Base-by-base conservation (phyloP, 2,888 invertebrate genomes). In the Torymus tubicola region DNA sequence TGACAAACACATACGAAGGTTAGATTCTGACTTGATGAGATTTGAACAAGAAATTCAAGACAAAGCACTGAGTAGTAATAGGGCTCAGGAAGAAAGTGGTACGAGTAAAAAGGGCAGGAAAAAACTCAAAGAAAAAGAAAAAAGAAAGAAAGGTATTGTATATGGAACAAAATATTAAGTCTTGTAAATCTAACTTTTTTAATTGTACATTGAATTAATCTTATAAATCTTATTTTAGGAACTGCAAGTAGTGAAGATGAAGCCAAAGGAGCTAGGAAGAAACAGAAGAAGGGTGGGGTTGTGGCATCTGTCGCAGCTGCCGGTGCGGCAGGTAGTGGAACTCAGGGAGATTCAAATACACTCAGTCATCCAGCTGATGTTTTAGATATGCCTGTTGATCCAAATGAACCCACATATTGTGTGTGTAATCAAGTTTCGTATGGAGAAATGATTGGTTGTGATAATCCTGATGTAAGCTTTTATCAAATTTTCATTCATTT, bases 391-490 rank as follows among this genome's bases (percentile, higher is more conserved):
- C 96, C 96, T 0, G 96, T 96, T 0, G 96, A 99, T 93, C 99
- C 99, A 0, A 99, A 99, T 89, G 99, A 99, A 90, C 99, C 99
- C 0, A 99, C 98, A 0, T 99, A 99, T 90, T 99, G 99, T 90
- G 92, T 98, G 58, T 99, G 99, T 89, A 98, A 99, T 91, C 99
- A 99, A 93, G 96, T 96, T 70, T 98, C 98, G 3, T 98, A 97
- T 87, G 98, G 98, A 77, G 97, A 98, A 92, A 98, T 98, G 98
- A 97, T 98, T 88, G 97, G 96, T 83, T 98, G 98, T 93, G 98
- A 98, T 91, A 98, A 98, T 91, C 95, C 95, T 70, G 96, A 96
- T 92, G 96, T 94, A 91, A 93, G 93, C 91, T 82, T 81, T 31
- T 31, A 31, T 31, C 31, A 31, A 31, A 5, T 31, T 31, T 31